A percentile compares a stretch with the other conserved stretches of the same genome.
These are phyloP conservation scores for Smittia aterrima DNA, from an alignment of 2,888 invertebrate genomes.

Conservation along the genomic window DNA sequence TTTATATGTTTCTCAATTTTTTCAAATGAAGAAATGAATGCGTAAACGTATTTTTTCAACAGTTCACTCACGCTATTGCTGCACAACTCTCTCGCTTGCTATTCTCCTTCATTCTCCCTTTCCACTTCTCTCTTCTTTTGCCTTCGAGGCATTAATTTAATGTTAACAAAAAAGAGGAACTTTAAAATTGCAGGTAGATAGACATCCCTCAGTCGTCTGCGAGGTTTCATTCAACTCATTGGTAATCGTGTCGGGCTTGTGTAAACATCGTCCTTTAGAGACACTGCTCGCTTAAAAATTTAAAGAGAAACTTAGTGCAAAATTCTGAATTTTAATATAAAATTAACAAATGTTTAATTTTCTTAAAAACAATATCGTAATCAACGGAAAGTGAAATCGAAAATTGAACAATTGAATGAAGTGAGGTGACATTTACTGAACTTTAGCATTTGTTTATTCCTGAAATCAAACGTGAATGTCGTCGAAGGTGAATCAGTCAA, in stretches of 20 bases:
- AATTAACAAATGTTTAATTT: conserved; percentile 19
- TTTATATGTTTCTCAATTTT: too few species aligned
- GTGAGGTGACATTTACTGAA: too few species aligned
- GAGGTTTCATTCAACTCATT: conserved; percentile 15
- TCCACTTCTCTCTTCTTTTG: conserved; percentile 6
- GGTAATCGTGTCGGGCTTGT: conserved; percentile 39
- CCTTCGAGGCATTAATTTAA: not conserved
- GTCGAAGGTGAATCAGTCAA: not conserved
- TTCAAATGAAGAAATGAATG: too few species aligned
- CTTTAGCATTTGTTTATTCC: too few species aligned
- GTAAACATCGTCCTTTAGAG: conserved; percentile 32
- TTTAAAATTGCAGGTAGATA: conserved; percentile 39
- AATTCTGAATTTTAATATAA: too few species aligned
- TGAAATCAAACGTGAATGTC: not conserved
- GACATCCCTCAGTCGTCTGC: not conserved
- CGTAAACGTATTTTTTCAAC: not conserved
- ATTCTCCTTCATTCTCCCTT: conserved; percentile 4
- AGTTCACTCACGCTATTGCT: not conserved
- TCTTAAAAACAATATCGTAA: too few species aligned
- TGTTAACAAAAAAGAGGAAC: conserved; percentile 20
- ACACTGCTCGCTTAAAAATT: not conserved
- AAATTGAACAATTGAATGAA: too few species aligned
- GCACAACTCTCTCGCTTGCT: not conserved
- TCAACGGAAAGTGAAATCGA: too few species aligned
- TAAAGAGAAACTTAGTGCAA: conserved; percentile 13